phyloP scores from a whole-genome alignment of 2,113 vertebrate species.

The Columba livia region DNA sequence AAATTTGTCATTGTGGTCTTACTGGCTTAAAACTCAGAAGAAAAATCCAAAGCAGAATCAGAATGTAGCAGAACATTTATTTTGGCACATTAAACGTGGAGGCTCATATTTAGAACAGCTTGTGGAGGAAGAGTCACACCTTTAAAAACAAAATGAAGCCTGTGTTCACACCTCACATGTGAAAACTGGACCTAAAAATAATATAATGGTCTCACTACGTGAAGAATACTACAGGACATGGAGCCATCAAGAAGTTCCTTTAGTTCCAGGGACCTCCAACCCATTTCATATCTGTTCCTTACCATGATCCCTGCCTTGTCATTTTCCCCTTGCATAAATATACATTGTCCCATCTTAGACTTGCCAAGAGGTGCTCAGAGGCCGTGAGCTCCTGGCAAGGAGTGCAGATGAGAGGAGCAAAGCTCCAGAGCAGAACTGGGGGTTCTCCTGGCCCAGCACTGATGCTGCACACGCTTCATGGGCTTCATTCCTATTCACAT shows the following conservation, averaged over 20 bases:
- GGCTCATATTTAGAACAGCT: conserved; percentile 25
- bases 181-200: conserved; percentile 47
- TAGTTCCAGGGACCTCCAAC: background rate
- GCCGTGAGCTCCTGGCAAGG: background rate
- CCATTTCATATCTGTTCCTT: background rate
- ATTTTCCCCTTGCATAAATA: background rate
- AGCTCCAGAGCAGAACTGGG: background rate
- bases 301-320: background rate
- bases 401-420: background rate
- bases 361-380: background rate
- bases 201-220: background rate
- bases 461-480: background rate
- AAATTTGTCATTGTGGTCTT: background rate
- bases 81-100: conserved; percentile 37
- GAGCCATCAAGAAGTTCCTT: background rate
- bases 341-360: background rate
- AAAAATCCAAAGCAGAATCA: conserved; percentile 11
- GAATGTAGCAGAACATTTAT: conserved; percentile 33
- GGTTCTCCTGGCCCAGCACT: background rate
- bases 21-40: background rate
- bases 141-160: conserved; percentile 8
- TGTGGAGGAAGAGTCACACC: conserved; percentile 25
- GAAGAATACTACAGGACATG: background rate
- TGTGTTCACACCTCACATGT: background rate
- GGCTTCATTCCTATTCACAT: background rate